These are phyloP conservation scores for Chironomus riparius DNA, from an alignment of 2,888 invertebrate genomes.

Conservation along the genomic window DNA sequence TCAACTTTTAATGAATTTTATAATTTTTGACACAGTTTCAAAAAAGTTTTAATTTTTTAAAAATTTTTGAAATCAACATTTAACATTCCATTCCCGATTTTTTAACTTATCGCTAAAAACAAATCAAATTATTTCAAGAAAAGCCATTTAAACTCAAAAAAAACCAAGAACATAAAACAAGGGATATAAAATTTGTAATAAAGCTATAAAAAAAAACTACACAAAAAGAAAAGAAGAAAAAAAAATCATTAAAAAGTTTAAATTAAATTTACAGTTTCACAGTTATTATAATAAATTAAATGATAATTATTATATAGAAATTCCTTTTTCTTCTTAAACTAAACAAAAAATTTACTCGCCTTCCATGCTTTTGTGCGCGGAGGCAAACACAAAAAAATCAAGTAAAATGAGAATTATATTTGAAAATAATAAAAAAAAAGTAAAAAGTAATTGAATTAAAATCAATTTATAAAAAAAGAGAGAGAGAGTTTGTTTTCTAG, in stretches of 20 bases:
- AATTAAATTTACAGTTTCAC: constrained; percentile 25
- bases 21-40: too few species aligned
- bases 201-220: neutral
- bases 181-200: neutral
- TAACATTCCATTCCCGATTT: too few species aligned
- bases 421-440: neutral
- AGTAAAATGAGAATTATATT: neutral
- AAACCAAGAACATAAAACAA: neutral
- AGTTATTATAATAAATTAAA: neutral
- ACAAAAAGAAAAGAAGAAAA: constrained; percentile 10
- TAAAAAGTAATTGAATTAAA: neutral
- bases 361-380: neutral
- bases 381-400: neutral
- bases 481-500: neutral
- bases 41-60: too few species aligned
- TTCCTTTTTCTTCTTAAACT: constrained; percentile 2
- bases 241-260: constrained; percentile 8
- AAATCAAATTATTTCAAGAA: neutral
- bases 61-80: too few species aligned
- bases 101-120: neutral
- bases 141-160: neutral
- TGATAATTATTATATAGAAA: neutral
- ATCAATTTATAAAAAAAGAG: neutral
- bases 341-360: neutral
- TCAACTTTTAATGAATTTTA: too few species aligned